Percentiles rank a stretch among this genome's conserved stretches.
Evolutionary conservation across 2,888 invertebrate genomes (phyloP).

Genomic region (Syrphus vitripennis): DNA sequence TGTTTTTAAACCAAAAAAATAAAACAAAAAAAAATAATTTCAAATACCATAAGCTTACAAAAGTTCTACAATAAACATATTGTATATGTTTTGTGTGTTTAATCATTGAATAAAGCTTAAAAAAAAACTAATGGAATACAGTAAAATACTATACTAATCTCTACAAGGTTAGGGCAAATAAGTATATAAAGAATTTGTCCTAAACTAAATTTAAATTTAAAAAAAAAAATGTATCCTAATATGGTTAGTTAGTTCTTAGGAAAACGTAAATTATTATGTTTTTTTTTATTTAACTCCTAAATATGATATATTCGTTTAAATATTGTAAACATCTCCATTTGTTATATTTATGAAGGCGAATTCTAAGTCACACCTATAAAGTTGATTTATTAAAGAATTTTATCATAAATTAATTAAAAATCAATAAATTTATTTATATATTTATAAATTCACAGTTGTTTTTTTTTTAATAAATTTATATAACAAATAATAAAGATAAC

Average conservation of each 20-base stretch:
- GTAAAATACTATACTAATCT: background rate
- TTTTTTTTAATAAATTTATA: too few relatives aligned
- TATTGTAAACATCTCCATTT: conserved; percentile 14
- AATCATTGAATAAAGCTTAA: conserved; percentile 3
- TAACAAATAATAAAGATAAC: background rate
- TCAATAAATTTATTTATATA: background rate
- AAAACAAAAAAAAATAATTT: conserved; percentile 20
- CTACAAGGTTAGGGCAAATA: background rate
- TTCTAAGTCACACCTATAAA: conserved; percentile 16
- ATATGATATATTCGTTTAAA: background rate
- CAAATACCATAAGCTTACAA: conserved; percentile 34
- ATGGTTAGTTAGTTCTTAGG: background rate
- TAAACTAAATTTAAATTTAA: background rate
- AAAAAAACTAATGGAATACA: background rate
- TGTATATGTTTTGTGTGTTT: background rate
- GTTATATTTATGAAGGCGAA: background rate
- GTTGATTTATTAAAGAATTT: conserved; percentile 43
- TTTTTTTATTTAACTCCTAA: background rate
- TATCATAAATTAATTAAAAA: conserved; percentile 28
- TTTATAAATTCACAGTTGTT: too few relatives aligned
- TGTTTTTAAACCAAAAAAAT: conserved; percentile 28
- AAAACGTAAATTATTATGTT: background rate
- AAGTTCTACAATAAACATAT: too few relatives aligned
- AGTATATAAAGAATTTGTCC: background rate
- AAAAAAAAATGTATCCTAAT: background rate